phyloP scores from a whole-genome alignment of 1,140 invertebrate species.

The Drosophila virilis region DNA sequence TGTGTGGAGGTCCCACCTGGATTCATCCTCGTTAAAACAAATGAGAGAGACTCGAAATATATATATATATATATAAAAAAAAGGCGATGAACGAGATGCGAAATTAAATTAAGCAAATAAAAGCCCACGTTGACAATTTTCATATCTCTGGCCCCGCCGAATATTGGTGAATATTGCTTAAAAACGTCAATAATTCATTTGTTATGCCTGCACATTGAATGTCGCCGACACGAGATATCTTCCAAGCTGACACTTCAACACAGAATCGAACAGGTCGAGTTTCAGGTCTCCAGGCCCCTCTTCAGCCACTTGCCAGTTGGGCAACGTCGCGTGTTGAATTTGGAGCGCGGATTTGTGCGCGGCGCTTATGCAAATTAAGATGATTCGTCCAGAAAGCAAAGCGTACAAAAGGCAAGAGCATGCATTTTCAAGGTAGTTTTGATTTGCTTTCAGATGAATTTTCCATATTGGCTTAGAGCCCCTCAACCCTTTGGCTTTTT shows the following conservation, averaged over 20 bases:
- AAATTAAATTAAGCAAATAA: conserved; percentile 83
- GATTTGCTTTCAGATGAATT: not conserved
- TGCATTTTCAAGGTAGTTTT: conserved; percentile 4
- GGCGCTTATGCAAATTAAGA: conserved; percentile 76
- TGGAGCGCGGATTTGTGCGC: conserved; percentile 73
- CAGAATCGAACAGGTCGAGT: conserved; percentile 10
- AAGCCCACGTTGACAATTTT: conserved; percentile 83
- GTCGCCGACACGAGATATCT: conserved; percentile 72
- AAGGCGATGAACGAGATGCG: conserved; percentile 58
- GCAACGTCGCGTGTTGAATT: conserved; percentile 66
- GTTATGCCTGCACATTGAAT: conserved; percentile 84
- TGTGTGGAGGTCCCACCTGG: conserved; percentile 30
- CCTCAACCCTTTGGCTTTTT: not conserved
- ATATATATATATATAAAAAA: conserved; percentile 34
- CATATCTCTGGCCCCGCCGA: conserved; percentile 64
- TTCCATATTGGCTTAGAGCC: not conserved
- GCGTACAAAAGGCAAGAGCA: conserved; percentile 1
- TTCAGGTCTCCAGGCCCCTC: not conserved
- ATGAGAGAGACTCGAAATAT: conserved; percentile 65
- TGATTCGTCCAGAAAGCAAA: conserved; percentile 27
- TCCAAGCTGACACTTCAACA: conserved; percentile 9
- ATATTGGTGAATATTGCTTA: conserved; percentile 84
- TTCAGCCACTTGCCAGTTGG: not conserved
- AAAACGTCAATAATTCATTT: conserved; percentile 84
- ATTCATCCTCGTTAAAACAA: conserved; percentile 79